These are phyloP conservation scores for Lithophane semibrunnea DNA, from an alignment of 2,888 invertebrate genomes.

Conservation along the genomic window DNA sequence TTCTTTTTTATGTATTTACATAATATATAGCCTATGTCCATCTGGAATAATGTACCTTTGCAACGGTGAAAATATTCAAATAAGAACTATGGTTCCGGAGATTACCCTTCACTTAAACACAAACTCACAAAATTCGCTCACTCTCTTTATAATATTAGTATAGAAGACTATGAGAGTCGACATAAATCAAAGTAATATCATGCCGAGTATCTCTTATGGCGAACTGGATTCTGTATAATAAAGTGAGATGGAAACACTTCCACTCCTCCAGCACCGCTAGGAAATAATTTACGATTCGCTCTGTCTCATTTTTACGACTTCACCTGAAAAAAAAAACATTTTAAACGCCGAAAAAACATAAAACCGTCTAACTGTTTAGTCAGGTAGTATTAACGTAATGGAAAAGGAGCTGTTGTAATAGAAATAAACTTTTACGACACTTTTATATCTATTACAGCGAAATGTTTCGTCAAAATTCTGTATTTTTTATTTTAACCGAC, in stretches of 20 bases:
- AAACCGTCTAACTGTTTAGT: constrained; percentile 59
- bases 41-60: too few relatives aligned
- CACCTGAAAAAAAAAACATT: constrained; percentile 59
- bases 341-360: constrained; percentile 61
- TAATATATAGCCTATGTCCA: too few relatives aligned
- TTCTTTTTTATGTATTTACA: too few relatives aligned
- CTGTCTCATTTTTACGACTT: constrained; percentile 61
- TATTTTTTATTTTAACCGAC: constrained; percentile 49
- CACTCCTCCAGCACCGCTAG: constrained; percentile 11
- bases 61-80: too few relatives aligned
- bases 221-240: constrained; percentile 47
- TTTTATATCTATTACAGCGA: constrained; percentile 54
- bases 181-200: constrained; percentile 53
- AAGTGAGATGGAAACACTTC: constrained; percentile 39
- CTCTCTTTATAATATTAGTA: too few relatives aligned
- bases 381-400: constrained; percentile 63
- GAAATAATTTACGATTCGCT: constrained; percentile 62
- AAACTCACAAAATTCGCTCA: too few relatives aligned
- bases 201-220: constrained; percentile 31
- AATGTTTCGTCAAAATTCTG: constrained; percentile 39
- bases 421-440: constrained; percentile 67
- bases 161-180: constrained; percentile 17
- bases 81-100: too few relatives aligned
- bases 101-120: too few relatives aligned
- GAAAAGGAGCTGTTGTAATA: constrained; percentile 62